Percentiles rank a stretch among this genome's conserved stretches.
These are phyloP conservation scores for Brachionus calyciflorus DNA, from an alignment of 1,140 invertebrate genomes.

Conservation along the genomic window DNA sequence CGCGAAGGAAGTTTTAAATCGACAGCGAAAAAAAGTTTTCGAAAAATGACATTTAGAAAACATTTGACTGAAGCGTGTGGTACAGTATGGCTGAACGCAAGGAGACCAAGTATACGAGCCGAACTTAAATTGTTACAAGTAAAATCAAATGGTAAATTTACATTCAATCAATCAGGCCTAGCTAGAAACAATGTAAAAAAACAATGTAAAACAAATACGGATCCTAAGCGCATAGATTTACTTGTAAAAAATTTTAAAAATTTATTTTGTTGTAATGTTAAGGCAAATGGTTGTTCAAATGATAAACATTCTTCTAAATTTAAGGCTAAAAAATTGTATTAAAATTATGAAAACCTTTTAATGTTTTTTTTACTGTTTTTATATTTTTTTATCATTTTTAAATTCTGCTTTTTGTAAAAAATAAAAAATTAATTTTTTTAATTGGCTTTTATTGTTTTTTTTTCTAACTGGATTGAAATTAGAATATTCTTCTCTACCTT, in stretches of 20 bases:
- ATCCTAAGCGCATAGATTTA: background rate
- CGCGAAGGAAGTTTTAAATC: constrained; percentile 46
- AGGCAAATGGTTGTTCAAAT: background rate
- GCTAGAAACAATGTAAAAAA: background rate
- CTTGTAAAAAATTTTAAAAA: constrained; percentile 22
- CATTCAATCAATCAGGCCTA: background rate
- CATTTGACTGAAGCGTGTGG: constrained; percentile 77
- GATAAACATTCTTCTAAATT: background rate
- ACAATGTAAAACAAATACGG: background rate
- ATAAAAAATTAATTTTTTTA: too few species aligned
- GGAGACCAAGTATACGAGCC: constrained; percentile 76
- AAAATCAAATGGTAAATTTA: constrained; percentile 63
- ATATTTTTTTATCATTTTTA: too few species aligned
- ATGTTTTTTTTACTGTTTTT: too few species aligned
- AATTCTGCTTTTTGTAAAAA: too few species aligned
- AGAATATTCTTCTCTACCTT: too few species aligned
- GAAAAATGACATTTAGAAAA: constrained; percentile 71
- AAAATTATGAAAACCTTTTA: too few species aligned
- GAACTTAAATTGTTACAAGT: constrained; percentile 79
- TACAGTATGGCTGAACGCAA: constrained; percentile 76
- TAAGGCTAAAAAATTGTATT: too few species aligned
- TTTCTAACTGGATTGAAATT: too few species aligned
- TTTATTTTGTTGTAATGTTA: constrained; percentile 9
- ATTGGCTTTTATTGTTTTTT: too few species aligned
- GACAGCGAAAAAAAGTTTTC: constrained; percentile 53